A percentile compares a stretch with the other conserved stretches of the same genome.
Conservation (phyloP, 2,888 invertebrate species). For the Andrena minutula region DNA sequence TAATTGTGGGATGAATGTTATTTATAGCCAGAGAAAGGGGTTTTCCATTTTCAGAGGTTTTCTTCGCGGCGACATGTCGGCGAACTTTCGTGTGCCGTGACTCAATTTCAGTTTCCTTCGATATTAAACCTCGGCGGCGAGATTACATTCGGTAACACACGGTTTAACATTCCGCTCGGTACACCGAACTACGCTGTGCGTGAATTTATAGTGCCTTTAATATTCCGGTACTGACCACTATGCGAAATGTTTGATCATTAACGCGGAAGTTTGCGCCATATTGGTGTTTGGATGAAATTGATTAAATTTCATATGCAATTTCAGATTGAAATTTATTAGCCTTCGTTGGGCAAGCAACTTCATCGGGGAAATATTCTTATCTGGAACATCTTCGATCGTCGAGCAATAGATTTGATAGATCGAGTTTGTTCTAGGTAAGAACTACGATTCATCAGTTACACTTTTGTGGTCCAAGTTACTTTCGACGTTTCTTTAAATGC, state of each 20-base stretch:
- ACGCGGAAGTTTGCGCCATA: conserved; percentile 18
- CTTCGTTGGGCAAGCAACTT: neutral
- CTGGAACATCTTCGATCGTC: neutral
- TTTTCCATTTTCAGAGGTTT: conserved; percentile 16
- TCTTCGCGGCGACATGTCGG: neutral
- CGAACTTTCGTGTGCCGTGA: neutral
- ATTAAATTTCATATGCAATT: conserved; percentile 30
- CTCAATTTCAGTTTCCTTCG: conserved; percentile 33
- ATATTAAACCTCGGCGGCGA: conserved; percentile 35
- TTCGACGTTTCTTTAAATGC: no score
- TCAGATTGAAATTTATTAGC: conserved; percentile 22
- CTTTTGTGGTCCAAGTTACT: no score
- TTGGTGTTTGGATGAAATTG: conserved; percentile 27
- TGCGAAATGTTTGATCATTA: conserved; percentile 35
- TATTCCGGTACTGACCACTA: conserved; percentile 40
- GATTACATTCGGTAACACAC: conserved; percentile 33
- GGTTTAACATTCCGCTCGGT: conserved; percentile 26
- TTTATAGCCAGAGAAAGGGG: conserved; percentile 62
- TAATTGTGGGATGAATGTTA: conserved; percentile 78
- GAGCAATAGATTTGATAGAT: conserved; percentile 4
- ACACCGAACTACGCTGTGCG: conserved; percentile 10
- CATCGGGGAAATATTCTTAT: neutral
- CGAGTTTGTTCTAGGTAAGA: neutral
- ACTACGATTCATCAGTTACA: no score
- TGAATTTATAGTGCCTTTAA: conserved; percentile 39